phyloP scores from a whole-genome alignment of 37 sponge, comb jelly and placozoan genomes.

The Dysidea cf. avara region DNA sequence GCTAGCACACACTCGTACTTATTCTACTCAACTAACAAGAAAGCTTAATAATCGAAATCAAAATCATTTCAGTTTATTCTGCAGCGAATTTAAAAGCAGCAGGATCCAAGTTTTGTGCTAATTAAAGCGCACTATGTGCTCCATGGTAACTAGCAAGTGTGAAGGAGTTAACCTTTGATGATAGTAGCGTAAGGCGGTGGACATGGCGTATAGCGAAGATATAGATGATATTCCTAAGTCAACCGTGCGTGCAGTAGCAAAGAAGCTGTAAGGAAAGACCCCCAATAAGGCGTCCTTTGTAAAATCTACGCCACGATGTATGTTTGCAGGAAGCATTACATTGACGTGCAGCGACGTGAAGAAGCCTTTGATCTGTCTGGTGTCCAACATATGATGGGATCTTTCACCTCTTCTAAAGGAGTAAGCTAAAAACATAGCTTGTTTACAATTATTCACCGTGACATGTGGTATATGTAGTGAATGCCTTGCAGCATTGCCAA shows the following conservation, averaged over 20 bases:
- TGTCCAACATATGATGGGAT: constrained; percentile 14
- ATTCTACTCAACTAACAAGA: no score
- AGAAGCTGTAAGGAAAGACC: neutral
- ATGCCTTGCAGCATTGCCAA: no score
- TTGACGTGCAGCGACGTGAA: constrained; percentile 5
- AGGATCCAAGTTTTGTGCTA: no score
- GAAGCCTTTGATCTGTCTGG: constrained; percentile 36
- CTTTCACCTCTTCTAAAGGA: constrained; percentile 13
- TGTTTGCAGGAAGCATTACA: constrained; percentile 3
- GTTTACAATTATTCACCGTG: no score
- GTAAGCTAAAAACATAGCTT: neutral
- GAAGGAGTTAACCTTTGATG: no score
- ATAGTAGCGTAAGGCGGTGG: neutral
- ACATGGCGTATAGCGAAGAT: neutral
- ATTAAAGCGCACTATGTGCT: no score
- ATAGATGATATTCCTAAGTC: constrained; percentile 6
- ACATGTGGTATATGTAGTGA: no score
- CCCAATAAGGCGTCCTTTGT: neutral
- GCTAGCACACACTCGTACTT: no score
- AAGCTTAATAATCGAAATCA: no score
- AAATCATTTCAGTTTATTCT: no score
- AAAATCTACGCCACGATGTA: neutral
- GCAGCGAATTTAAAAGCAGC: no score
- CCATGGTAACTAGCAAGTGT: no score
- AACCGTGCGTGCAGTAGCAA: neutral